These are phyloP conservation scores for Pocillopora verrucosa DNA, from an alignment of 64 coral and sea anemone genomes.

Conservation along the genomic window DNA sequence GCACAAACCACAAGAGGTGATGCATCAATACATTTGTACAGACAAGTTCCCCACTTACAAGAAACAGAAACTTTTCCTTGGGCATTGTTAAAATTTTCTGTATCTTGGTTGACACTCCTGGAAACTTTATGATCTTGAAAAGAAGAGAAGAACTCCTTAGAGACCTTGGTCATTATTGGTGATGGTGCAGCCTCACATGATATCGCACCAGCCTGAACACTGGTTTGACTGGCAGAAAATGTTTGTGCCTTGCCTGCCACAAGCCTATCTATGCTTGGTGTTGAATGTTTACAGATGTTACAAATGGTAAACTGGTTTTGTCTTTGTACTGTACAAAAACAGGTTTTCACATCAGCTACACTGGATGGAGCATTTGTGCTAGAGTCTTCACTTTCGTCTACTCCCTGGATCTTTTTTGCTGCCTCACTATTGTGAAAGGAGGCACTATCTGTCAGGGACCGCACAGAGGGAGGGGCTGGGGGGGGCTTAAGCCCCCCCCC, in stretches of 20 bases:
- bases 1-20: constrained; percentile 81
- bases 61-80: neutral
- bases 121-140: neutral
- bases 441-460: too few species aligned
- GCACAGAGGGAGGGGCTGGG: too few species aligned
- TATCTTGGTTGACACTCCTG: neutral
- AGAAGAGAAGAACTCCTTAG: neutral
- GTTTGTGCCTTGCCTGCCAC: neutral
- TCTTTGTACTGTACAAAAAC: constrained; percentile 57
- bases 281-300: constrained; percentile 18
- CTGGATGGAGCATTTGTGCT: neutral
- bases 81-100: neutral
- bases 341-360: constrained; percentile 2
- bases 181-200: neutral
- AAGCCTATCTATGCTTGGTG: neutral
- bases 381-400: neutral
- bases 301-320: constrained; percentile 49
- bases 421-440: neutral
- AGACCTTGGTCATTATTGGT: neutral
- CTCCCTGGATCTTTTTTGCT: neutral
- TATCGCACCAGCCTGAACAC: neutral
- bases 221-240: neutral
- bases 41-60: constrained; percentile 55
- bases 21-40: constrained; percentile 91
- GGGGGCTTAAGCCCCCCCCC: too few species aligned